These are phyloP conservation scores for Nibea albiflora DNA, from an alignment of 2,113 vertebrate species.

Conservation along the genomic window DNA sequence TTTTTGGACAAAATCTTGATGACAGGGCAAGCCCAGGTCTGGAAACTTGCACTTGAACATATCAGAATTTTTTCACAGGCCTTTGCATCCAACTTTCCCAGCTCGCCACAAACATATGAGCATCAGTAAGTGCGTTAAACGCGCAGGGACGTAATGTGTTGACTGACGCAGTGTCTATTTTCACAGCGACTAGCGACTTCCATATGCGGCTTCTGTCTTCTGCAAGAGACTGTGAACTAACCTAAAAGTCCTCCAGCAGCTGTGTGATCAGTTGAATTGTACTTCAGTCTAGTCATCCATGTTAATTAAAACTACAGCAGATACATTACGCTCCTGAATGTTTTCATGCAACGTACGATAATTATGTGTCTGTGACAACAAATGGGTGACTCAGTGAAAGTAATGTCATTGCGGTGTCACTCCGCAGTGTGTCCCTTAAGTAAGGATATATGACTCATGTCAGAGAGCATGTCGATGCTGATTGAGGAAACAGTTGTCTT, in stretches of 20 bases:
- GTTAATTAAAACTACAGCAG: not conserved
- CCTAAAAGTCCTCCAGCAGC: not conserved
- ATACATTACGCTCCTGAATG: not conserved
- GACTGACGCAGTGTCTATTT: not conserved
- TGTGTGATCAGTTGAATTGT: not conserved
- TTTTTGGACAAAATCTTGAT: constrained; percentile 39
- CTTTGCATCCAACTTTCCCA: constrained; percentile 22
- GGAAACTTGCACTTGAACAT: constrained; percentile 42
- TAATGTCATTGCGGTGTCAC: not conserved
- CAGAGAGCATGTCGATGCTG: not conserved
- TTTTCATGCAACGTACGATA: not conserved
- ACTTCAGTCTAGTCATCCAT: not conserved
- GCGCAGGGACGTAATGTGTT: not conserved
- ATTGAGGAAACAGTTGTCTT: constrained; percentile 15
- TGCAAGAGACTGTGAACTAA: not conserved
- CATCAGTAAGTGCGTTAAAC: constrained; percentile 13
- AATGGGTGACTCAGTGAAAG: not conserved
- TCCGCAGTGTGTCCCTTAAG: constrained; percentile 8
- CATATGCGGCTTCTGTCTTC: not conserved
- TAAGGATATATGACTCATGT: constrained; percentile 21
- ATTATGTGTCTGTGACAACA: constrained; percentile 12
- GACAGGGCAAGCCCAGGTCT: constrained; percentile 36
- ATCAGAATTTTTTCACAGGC: constrained; percentile 17
- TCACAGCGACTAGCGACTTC: not conserved
- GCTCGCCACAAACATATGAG: constrained; percentile 10